Conservation (phyloP, 2,113 vertebrate species). For the Poeciliopsis prolifica region DNA sequence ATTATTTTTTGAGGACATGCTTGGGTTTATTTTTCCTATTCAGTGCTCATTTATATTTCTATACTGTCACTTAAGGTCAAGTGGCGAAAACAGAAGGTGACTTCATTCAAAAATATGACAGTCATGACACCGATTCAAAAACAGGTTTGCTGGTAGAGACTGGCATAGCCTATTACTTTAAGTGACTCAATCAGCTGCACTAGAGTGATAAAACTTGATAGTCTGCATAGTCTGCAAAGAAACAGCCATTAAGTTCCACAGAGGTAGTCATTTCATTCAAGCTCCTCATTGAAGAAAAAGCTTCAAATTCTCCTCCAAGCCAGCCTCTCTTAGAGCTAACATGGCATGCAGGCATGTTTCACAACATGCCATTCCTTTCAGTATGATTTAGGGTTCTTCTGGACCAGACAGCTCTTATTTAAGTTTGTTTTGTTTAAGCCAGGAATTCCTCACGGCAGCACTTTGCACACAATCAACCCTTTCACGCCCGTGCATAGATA, state of each 20-base stretch:
- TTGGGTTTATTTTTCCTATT: conserved; percentile 40
- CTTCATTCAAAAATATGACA: conserved; percentile 11
- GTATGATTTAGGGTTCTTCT: conserved; percentile 59
- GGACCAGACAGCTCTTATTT: conserved; percentile 42
- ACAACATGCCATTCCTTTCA: conserved; percentile 49
- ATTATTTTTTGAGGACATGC: conserved; percentile 6
- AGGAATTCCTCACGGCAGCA: conserved; percentile 61
- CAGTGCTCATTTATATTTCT: conserved; percentile 21
- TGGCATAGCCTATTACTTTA: conserved; percentile 10
- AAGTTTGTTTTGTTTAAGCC: conserved; percentile 54
- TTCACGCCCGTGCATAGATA: conserved; percentile 54
- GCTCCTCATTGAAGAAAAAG: conserved; percentile 31
- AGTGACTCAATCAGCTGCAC: background rate
- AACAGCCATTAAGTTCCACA: conserved; percentile 11
- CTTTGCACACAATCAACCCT: conserved; percentile 57
- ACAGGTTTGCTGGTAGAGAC: background rate
- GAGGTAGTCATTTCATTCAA: background rate
- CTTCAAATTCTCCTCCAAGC: conserved; percentile 16
- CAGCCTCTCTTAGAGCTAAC: conserved; percentile 32
- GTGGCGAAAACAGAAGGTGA: conserved; percentile 39
- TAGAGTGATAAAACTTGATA: conserved; percentile 40
- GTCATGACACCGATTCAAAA: conserved; percentile 7
- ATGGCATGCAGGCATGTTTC: conserved; percentile 52
- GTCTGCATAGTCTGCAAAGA: conserved; percentile 39
- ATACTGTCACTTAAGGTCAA: conserved; percentile 39